Percentiles rank a stretch among this genome's conserved stretches.
Evolutionary conservation across 2,113 vertebrate genomes (phyloP).

Genomic region (Orycteropus afer): DNA sequence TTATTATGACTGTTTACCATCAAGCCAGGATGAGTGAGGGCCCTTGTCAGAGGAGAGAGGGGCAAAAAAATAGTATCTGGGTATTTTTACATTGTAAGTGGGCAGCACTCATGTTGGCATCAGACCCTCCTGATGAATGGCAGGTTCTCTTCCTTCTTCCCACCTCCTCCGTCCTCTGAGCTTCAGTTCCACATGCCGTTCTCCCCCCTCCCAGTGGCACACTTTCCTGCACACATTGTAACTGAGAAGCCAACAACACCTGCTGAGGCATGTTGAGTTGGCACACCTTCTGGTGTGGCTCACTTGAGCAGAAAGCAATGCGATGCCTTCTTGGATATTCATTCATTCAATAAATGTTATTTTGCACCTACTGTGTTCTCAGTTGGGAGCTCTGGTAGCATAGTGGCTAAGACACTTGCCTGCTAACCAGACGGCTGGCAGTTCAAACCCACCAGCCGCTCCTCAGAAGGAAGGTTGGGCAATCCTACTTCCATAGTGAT

Average conservation of each 20-base stretch:
- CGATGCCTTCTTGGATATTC: neutral
- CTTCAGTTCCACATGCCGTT: neutral
- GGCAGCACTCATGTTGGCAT: neutral
- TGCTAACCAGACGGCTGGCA: no score
- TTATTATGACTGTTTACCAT: neutral
- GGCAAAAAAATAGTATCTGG: neutral
- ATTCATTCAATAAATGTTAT: neutral
- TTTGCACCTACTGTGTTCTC: neutral
- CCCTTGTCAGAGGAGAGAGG: neutral
- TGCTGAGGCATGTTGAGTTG: neutral
- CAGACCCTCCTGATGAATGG: neutral
- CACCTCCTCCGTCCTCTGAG: neutral
- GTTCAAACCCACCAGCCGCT: no score
- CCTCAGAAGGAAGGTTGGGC: no score
- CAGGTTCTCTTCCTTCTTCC: neutral
- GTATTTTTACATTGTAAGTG: neutral
- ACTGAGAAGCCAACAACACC: neutral
- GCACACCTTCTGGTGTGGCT: neutral
- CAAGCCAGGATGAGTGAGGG: neutral
- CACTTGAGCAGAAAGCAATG: neutral
- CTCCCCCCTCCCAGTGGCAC: neutral
- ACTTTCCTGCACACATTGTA: neutral
- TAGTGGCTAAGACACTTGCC: no score
- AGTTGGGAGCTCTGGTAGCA: no score
- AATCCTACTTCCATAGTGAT: no score